A percentile compares a stretch with the other conserved stretches of the same genome.
Conservation (phyloP, 2,797 vertebrate species). For the Hoplostethus atlanticus region DNA sequence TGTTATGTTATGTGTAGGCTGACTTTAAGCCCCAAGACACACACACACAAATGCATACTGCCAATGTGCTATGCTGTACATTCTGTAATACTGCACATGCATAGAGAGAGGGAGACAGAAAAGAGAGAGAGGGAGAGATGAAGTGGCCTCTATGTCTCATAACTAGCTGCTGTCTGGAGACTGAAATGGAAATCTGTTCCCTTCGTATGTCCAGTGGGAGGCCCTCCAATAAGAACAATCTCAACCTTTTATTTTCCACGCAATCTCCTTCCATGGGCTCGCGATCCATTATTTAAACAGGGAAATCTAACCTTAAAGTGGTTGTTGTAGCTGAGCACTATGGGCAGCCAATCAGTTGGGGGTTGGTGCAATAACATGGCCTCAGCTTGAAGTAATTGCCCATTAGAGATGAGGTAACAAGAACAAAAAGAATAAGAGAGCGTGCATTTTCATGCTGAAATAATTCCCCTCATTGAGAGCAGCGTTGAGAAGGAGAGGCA, state of each 20-base stretch:
- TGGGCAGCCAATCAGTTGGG: constrained; percentile 61
- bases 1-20: constrained; percentile 10
- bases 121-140: constrained; percentile 16
- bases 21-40: constrained; percentile 24
- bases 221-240: constrained; percentile 56
- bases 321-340: constrained; percentile 59
- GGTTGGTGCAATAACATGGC: constrained; percentile 60
- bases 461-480: constrained; percentile 39
- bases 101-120: not conserved
- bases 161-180: constrained; percentile 46
- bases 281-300: constrained; percentile 77
- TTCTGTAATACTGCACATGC: not conserved
- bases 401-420: constrained; percentile 72
- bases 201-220: constrained; percentile 52
- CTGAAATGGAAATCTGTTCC: constrained; percentile 40
- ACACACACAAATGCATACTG: not conserved
- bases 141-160: constrained; percentile 29
- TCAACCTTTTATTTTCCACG: constrained; percentile 64
- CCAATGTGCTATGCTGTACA: too few relatives aligned
- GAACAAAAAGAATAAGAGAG: constrained; percentile 55
- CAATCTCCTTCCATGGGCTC: constrained; percentile 53
- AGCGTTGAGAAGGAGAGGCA: constrained; percentile 30
- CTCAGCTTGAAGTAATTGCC: constrained; percentile 74
- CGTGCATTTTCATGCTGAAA: constrained; percentile 47
- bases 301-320: constrained; percentile 70